Base-by-base conservation (phyloP, 2,113 vertebrate genomes). In the Nycticorax nycticorax region DNA sequence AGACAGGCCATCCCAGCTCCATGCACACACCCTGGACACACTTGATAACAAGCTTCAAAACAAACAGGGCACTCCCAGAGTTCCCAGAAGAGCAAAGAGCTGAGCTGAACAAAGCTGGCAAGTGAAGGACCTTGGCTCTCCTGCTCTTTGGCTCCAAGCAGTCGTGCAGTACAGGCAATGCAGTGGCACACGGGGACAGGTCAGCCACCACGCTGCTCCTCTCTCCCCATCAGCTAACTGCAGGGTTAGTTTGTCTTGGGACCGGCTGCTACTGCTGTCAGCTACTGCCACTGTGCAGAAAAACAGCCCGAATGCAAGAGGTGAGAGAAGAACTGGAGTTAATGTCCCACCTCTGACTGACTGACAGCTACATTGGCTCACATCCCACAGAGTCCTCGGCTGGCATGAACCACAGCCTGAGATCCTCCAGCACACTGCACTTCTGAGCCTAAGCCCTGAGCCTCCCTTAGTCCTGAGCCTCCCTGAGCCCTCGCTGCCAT, bases 121-220 rank as follows among this genome's bases (percentile, higher is more conserved):
- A 26, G 80, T 0, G 3, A 37, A 18, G 43, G 76, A 35, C 30
- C 45, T 64, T 43, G 10, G 90, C 15, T 32, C 23, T 67, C 50
- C 48, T 14, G 55, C 47, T 59, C 52, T 53, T 10, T 3, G 41
- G 57, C 79, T 35, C 43, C 0, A 0, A 33, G 63, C 2, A 37
- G 48, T 18, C 0, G 0, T 1, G 0, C 41, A 17, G 63, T 4
- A 7, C 20, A 24, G 64, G 14, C 21, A 18, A 33, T 0, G 1
- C 23, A 4, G 7, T 1, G n/a, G 37, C n/a, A n/a, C 68, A 4
- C 13, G 3, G 62, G 69, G 83, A 55, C 2, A 2, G 64, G 12
- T 19, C 79, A 9, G 81, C 30, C 78, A 22, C 47, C 2, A 0
- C 0, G 2, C 64, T 39, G n/a, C 60, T 68, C 35, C 71, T 52